Evolutionary conservation across 2,888 invertebrate genomes (phyloP).

Genomic region (Helicoverpa assulta): DNA sequence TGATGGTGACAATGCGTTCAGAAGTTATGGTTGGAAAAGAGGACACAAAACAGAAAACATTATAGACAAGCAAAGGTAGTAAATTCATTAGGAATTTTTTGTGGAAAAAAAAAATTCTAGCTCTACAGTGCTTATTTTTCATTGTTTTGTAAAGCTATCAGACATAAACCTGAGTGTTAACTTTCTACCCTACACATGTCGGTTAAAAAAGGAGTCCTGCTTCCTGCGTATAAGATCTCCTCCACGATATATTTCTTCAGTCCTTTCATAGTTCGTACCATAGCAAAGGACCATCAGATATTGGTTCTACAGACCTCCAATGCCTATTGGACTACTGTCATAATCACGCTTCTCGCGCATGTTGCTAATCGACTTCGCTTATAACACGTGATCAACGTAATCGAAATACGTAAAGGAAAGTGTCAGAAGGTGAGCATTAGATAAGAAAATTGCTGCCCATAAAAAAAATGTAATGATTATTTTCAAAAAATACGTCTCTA

Average conservation of each 20-base stretch:
- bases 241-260: background rate
- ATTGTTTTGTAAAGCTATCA: no score
- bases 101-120: no score
- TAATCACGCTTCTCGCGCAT: conserved; percentile 42
- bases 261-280: background rate
- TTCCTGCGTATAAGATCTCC: no score
- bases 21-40: background rate
- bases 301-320: conserved; percentile 10
- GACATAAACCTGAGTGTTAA: no score
- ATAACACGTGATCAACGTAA: conserved; percentile 43
- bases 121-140: no score
- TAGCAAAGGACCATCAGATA: background rate
- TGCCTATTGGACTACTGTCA: conserved; percentile 9
- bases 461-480: no score
- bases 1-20: background rate
- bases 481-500: no score
- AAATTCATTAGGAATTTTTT: no score
- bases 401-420: background rate
- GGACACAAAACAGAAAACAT: background rate
- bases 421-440: conserved; percentile 24
- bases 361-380: conserved; percentile 35
- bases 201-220: no score
- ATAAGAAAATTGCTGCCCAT: background rate
- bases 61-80: no score
- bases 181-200: no score